Evolutionary conservation across 2,113 vertebrate genomes (phyloP).

Genomic region (Cariama cristata): DNA sequence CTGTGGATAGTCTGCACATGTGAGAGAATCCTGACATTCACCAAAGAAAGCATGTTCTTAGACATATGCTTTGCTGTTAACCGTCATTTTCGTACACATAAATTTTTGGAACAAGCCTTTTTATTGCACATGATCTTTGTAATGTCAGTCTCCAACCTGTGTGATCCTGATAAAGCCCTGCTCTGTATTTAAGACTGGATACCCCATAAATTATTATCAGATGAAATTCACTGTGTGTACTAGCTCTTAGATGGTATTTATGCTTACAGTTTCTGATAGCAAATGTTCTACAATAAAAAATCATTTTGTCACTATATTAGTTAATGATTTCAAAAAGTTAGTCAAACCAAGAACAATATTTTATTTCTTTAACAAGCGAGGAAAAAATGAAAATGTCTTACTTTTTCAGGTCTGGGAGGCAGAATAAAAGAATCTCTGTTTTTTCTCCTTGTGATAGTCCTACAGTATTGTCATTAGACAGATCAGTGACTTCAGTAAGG

Average conservation of each 20-base stretch:
- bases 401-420: not conserved
- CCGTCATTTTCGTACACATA: not conserved
- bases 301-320: not conserved
- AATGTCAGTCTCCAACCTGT: not conserved
- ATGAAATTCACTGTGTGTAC: not conserved
- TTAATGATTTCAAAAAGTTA: not conserved
- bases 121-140: constrained; percentile 30
- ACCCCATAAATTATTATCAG: constrained; percentile 7
- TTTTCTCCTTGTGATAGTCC: not conserved
- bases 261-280: not conserved
- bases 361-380: not conserved
- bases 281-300: not conserved
- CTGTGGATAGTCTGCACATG: not conserved
- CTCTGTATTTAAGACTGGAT: constrained; percentile 10
- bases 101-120: constrained; percentile 22
- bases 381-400: not conserved
- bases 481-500: not conserved
- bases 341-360: not conserved
- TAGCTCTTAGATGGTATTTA: not conserved
- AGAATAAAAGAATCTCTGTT: not conserved
- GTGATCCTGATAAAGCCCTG: constrained; percentile 16
- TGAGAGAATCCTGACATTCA: not conserved
- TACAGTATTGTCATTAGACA: not conserved
- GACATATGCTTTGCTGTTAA: not conserved
- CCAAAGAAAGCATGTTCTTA: not conserved